phyloP scores from a whole-genome alignment of 1,140 invertebrate species.

The Apolygus lucorum region DNA sequence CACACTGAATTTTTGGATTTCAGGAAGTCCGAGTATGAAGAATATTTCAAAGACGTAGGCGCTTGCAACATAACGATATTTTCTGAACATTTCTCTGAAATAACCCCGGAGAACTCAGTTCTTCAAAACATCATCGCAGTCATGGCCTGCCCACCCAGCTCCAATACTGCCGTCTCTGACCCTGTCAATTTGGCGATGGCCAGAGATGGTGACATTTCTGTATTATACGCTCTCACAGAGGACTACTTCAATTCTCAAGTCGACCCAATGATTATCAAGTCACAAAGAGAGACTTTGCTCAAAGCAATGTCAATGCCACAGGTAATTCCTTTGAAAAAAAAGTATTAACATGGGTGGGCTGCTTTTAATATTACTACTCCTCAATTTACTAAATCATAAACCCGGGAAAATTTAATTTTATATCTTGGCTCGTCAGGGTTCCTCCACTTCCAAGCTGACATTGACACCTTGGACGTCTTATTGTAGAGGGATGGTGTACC shows the following conservation, averaged over 20 bases:
- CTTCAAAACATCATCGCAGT: slow-evolving; percentile 61
- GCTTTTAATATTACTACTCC: too few relatives aligned
- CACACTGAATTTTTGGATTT: slow-evolving; percentile 9
- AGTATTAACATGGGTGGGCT: too few relatives aligned
- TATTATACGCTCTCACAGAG: slow-evolving; percentile 54
- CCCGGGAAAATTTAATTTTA: too few relatives aligned
- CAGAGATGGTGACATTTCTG: slow-evolving; percentile 54
- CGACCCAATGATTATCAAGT: slow-evolving; percentile 40
- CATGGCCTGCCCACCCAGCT: slow-evolving; percentile 63
- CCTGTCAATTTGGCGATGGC: slow-evolving; percentile 43
- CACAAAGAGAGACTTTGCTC: slow-evolving; percentile 54
- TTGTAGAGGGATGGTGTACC: too few relatives aligned
- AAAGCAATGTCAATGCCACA: slow-evolving; percentile 58
- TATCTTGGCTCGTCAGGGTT: too few relatives aligned
- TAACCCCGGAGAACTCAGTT: slow-evolving; percentile 43
- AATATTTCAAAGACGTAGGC: slow-evolving; percentile 45
- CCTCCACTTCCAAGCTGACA: too few relatives aligned
- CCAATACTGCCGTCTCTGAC: slow-evolving; percentile 56
- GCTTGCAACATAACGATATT: slow-evolving; percentile 49
- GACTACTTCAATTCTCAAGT: slow-evolving; percentile 44
- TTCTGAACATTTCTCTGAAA: slow-evolving; percentile 49
- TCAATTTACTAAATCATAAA: too few relatives aligned
- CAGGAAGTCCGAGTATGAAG: slow-evolving; percentile 46
- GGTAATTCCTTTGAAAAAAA: too few relatives aligned
- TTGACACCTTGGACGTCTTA: too few relatives aligned